Conservation (phyloP, 2,888 invertebrate genomes). For the Drosophila infuscata region DNA sequence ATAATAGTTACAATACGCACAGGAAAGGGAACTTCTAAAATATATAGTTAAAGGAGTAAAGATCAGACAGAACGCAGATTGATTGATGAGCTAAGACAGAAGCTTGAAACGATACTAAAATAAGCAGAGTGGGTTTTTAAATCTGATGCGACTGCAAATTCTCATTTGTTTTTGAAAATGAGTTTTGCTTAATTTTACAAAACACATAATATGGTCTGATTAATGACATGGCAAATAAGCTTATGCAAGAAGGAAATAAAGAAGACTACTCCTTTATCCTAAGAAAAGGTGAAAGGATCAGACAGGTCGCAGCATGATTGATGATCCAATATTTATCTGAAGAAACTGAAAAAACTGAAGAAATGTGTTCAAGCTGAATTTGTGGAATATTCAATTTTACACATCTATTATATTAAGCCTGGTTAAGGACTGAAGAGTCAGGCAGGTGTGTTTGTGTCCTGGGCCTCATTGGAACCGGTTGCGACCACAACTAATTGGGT, state of each 20-base stretch:
- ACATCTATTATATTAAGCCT: background rate
- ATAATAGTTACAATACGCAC: background rate
- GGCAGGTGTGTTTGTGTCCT: conserved; percentile 28
- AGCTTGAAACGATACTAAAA: background rate
- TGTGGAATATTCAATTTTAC: conserved; percentile 1
- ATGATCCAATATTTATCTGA: background rate
- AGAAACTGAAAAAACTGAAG: background rate
- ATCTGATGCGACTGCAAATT: background rate
- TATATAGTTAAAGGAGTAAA: conserved; percentile 11
- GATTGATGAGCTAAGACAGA: conserved; percentile 11
- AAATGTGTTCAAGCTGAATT: background rate
- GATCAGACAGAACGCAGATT: background rate
- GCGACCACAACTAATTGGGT: conserved; percentile 52
- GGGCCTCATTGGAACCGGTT: conserved; percentile 17
- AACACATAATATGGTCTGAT: background rate
- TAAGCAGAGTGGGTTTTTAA: background rate
- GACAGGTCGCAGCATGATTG: conserved; percentile 15
- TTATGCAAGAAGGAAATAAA: background rate
- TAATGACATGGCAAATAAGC: background rate
- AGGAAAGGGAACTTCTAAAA: background rate
- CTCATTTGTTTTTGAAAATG: background rate
- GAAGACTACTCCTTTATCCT: background rate
- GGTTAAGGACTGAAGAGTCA: background rate
- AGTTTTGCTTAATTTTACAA: background rate
- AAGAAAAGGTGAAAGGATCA: background rate